Conservation (phyloP, 2,797 vertebrate species). For the Hozukius guyotensis region DNA sequence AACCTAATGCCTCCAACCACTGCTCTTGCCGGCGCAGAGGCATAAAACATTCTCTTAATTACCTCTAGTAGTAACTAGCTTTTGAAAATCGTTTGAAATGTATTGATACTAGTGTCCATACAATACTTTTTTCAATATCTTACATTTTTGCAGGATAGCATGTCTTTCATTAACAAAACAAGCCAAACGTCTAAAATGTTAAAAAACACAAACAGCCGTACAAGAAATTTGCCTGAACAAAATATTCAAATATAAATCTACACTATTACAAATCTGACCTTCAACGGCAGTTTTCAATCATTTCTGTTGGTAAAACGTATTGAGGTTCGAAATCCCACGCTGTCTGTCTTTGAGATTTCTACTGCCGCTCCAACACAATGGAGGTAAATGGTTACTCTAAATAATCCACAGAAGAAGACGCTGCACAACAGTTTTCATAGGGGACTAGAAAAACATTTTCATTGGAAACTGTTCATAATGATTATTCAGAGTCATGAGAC, state of each 20-base stretch:
- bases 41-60: background rate
- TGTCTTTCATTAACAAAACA: background rate
- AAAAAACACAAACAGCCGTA: too few species aligned
- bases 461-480: background rate
- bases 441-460: constrained; percentile 1
- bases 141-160: background rate
- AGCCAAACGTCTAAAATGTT: background rate
- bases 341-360: background rate
- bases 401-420: background rate
- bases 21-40: background rate
- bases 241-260: too few species aligned
- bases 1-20: background rate
- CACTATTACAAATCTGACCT: too few species aligned
- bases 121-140: background rate
- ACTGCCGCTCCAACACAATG: too few species aligned
- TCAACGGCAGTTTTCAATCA: background rate
- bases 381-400: background rate
- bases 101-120: background rate
- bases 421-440: background rate
- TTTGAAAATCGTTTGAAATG: background rate
- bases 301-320: background rate
- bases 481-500: background rate
- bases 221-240: too few species aligned
- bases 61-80: background rate
- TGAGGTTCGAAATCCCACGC: background rate